These are phyloP conservation scores for Actinemys pallida DNA, from an alignment of 2,113 vertebrate genomes.

Conservation along the genomic window DNA sequence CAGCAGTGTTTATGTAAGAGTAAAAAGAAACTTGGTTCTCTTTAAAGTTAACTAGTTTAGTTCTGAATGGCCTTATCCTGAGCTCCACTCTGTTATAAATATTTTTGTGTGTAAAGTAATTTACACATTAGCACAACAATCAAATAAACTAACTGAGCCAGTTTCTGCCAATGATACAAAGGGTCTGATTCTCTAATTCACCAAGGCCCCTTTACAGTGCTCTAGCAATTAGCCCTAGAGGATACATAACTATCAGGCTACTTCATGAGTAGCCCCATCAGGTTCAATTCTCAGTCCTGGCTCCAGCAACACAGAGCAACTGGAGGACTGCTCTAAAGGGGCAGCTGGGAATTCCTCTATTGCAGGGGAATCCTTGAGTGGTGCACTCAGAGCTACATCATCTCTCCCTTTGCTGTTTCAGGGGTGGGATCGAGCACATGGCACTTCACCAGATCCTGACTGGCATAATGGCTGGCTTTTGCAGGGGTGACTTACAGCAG, in stretches of 20 bases:
- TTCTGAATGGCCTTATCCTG: neutral
- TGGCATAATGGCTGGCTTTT: neutral
- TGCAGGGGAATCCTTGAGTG: no score
- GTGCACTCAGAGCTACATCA: no score
- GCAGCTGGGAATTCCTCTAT: no score
- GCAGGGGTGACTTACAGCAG: neutral
- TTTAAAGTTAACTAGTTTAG: neutral
- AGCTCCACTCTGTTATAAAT: neutral
- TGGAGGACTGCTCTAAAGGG: no score
- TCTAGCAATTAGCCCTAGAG: neutral
- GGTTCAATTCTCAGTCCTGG: no score
- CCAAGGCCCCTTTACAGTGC: neutral
- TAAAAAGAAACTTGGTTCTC: neutral
- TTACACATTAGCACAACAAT: neutral
- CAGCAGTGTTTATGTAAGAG: neutral
- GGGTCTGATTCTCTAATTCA: neutral
- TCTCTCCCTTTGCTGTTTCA: neutral
- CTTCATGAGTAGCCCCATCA: no score
- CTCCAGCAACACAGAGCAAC: no score
- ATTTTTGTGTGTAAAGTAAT: neutral
- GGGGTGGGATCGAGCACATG: neutral
- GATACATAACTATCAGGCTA: no score
- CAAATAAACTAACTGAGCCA: neutral
- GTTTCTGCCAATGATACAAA: neutral
- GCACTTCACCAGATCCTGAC: neutral